A percentile compares a stretch with the other conserved stretches of the same genome.
phyloP scores from a whole-genome alignment of 2,113 vertebrate species.

The Narcine bancroftii region DNA sequence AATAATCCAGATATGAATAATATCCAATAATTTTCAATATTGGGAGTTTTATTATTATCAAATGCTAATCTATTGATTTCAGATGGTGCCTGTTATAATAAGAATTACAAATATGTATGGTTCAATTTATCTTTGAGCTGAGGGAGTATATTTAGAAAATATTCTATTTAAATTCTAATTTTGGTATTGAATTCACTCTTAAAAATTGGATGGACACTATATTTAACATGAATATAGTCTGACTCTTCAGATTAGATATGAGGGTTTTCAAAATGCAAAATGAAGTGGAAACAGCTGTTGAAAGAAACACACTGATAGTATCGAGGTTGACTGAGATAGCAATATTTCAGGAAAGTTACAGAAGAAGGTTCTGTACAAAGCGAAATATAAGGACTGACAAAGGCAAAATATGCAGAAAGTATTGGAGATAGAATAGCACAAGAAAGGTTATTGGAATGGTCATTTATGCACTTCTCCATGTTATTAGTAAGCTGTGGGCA shows the following conservation, averaged over 20 bases:
- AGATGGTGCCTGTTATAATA: background rate
- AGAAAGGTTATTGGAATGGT: background rate
- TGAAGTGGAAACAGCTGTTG: background rate
- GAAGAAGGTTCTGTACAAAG: background rate
- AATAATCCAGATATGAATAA: background rate
- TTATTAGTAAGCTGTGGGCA: background rate
- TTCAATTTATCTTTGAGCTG: conserved; percentile 17
- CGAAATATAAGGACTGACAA: background rate
- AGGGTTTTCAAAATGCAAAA: conserved; percentile 6
- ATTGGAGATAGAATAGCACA: background rate
- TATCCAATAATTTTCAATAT: background rate
- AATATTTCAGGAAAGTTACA: background rate
- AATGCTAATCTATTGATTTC: conserved; percentile 17
- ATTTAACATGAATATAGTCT: conserved; percentile 14
- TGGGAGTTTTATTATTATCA: background rate
- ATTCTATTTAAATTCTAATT: conserved; percentile 37
- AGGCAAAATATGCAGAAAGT: background rate
- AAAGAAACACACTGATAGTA: background rate
- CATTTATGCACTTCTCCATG: background rate
- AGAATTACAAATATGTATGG: background rate
- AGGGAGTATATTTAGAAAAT: conserved; percentile 28
- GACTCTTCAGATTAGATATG: background rate
- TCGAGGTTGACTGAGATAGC: background rate
- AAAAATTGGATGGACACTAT: background rate
- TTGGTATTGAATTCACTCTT: conserved; percentile 8